Evolutionary conservation across 2,888 invertebrate species (phyloP), one percentile per base, ranked within the genome.

Genomic region (Cepaea hortensis): DNA sequence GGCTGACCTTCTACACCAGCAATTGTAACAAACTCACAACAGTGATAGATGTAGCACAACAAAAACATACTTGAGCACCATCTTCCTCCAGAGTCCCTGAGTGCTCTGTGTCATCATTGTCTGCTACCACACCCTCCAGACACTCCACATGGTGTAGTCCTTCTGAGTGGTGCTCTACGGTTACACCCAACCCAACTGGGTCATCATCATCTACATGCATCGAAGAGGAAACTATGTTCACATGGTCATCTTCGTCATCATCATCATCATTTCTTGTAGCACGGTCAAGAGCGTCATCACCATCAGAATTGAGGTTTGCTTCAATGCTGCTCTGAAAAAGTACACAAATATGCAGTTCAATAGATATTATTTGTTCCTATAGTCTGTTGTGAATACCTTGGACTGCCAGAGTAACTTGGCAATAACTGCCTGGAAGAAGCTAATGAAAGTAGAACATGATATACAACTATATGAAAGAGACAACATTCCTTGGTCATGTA

Each of bases 201-300:
- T 87, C 87, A 81, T 87, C 84, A 46, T 87, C 87, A 84, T 84
- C 87, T 20, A 61, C 87, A 20, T 84, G 15, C 13, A 84, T 83
- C 9, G 81, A 50, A 48, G 84, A 65, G 35, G 84, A 61, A 1
- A 81, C 84, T 23, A 87, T 87, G 55, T 73, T 73, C 13, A 84
- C 86, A 61, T 84, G 84, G 20, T 87, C 88, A 23, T 87, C 88
- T 7, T 86, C 86, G 65, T 65, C 65, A 20, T 84, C 87, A 73
- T 87, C 79, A 3, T 80, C 81, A 72, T 85, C 82, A n/a, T 81
- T 81, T 11, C 83, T 83, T 20, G 62, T 23, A 0, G 85, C 83
- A 48, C 61, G 77, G 3, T 61, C 82, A 23, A 86, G 68, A 46
- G 82, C 79, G 46, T 88, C 88, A 11, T 86, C 80, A 20, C 84